These are phyloP conservation scores for Podarcis muralis DNA, from an alignment of 2,113 vertebrate genomes.

Conservation along the genomic window DNA sequence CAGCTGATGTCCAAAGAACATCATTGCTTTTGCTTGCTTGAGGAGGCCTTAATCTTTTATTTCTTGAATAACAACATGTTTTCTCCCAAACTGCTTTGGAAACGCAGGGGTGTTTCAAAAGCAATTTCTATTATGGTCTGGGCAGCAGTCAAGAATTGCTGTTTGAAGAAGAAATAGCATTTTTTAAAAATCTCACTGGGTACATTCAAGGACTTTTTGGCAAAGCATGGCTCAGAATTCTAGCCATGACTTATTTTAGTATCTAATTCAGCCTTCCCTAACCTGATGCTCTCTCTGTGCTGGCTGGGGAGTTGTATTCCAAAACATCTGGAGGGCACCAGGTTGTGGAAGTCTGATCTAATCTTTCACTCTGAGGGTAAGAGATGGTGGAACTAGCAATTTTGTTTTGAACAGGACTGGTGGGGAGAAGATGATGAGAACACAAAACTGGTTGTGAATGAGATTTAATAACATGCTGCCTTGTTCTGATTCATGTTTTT, in stretches of 20 bases:
- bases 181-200: not conserved
- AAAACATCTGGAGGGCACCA: too few relatives aligned
- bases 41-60: not conserved
- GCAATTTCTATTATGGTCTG: not conserved
- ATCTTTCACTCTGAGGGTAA: not conserved
- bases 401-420: not conserved
- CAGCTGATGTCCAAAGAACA: not conserved
- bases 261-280: not conserved
- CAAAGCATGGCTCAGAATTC: not conserved
- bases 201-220: not conserved
- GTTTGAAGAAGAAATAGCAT: not conserved
- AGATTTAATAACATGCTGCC: constrained; percentile 50
- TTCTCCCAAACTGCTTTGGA: not conserved
- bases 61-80: not conserved
- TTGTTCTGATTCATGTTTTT: constrained; percentile 62
- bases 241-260: constrained; percentile 6
- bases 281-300: too few relatives aligned
- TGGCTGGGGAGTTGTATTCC: too few relatives aligned
- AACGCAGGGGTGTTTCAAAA: not conserved
- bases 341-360: too few relatives aligned
- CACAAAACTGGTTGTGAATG: constrained; percentile 60
- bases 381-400: not conserved
- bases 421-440: constrained; percentile 40
- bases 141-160: not conserved
- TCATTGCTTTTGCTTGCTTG: not conserved